phyloP scores from a whole-genome alignment of 1,140 invertebrate species.

The Papilio glaucus region DNA sequence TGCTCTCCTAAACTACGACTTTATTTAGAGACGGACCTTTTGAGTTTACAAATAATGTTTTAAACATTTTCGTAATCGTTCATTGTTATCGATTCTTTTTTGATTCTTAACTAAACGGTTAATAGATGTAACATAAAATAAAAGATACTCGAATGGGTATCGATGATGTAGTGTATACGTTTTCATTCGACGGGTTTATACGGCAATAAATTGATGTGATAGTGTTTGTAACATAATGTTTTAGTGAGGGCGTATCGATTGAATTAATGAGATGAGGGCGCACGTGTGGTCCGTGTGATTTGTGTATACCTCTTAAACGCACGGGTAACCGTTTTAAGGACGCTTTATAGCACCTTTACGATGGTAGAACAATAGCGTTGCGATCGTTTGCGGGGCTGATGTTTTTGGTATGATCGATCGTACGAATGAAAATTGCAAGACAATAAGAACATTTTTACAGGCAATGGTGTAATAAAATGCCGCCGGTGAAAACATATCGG shows the following conservation, averaged over 20 bases:
- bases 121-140: conserved; percentile 12
- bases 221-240: conserved; percentile 73
- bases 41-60: not conserved
- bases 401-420: conserved; percentile 49
- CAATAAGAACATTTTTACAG: conserved; percentile 38
- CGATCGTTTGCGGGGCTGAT: conserved; percentile 44
- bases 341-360: conserved; percentile 64
- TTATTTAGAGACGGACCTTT: not conserved
- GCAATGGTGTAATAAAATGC: conserved; percentile 39
- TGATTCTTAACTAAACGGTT: not conserved
- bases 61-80: not conserved
- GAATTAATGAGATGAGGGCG: conserved; percentile 80
- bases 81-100: not conserved
- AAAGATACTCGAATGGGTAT: conserved; percentile 1
- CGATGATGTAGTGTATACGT: conserved; percentile 9
- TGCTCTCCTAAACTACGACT: not conserved
- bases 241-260: conserved; percentile 74
- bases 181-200: conserved; percentile 46
- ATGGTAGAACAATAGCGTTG: conserved; percentile 70
- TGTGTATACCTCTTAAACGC: conserved; percentile 65
- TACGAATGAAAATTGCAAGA: conserved; percentile 33
- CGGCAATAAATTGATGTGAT: conserved; percentile 65
- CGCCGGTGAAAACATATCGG: conserved; percentile 42
- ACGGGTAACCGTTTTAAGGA: conserved; percentile 64
- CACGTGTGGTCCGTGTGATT: conserved; percentile 76